Conservation (phyloP, 2,888 invertebrate genomes). For the Didymodactylos carnosus region DNA sequence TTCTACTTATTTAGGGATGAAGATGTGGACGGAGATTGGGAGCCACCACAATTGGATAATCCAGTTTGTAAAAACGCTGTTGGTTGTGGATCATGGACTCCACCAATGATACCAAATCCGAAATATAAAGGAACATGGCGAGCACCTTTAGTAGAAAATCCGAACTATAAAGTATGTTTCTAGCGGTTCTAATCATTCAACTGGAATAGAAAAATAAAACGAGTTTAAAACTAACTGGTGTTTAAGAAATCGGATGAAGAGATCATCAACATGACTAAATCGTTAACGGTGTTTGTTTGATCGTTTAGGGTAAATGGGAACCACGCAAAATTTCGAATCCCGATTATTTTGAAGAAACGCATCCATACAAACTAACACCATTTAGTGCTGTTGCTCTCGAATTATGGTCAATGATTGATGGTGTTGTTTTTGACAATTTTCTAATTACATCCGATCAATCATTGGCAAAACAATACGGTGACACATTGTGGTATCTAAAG, state of each 20-base stretch:
- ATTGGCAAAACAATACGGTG: slow-evolving; percentile 59
- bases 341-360: slow-evolving; percentile 66
- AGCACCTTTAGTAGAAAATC: slow-evolving; percentile 43
- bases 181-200: not conserved
- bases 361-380: slow-evolving; percentile 48
- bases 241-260: too few relatives aligned
- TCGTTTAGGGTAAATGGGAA: slow-evolving; percentile 39
- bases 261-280: too few relatives aligned
- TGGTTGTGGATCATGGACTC: slow-evolving; percentile 77
- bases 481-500: slow-evolving; percentile 63
- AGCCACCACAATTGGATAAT: slow-evolving; percentile 74
- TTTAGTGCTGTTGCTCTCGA: slow-evolving; percentile 69
- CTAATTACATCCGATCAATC: slow-evolving; percentile 61
- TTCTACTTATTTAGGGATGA: slow-evolving; percentile 48
- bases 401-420: slow-evolving; percentile 90
- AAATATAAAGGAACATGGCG: slow-evolving; percentile 87
- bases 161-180: slow-evolving; percentile 36
- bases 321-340: slow-evolving; percentile 68
- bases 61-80: slow-evolving; percentile 55
- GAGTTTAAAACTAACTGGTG: too few relatives aligned
- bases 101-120: slow-evolving; percentile 66
- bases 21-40: slow-evolving; percentile 98
- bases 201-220: too few relatives aligned
- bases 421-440: slow-evolving; percentile 82
- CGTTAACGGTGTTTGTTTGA: too few relatives aligned